Evolutionary conservation across 2,797 vertebrate genomes (phyloP).

Genomic region (Galagoides demidoff): DNA sequence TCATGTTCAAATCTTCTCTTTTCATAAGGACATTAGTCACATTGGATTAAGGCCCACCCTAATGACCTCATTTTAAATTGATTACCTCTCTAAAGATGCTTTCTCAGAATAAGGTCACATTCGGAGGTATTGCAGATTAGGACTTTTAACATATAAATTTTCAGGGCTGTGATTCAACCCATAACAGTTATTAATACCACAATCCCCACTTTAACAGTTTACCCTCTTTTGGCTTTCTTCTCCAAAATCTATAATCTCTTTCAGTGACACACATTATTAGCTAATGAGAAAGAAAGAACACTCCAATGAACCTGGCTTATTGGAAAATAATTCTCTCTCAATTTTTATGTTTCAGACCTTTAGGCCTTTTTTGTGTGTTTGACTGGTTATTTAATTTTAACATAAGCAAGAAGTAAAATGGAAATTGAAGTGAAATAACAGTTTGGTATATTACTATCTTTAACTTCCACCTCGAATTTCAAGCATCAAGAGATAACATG

Average conservation of each 20-base stretch:
- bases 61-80: neutral
- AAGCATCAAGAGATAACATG: neutral
- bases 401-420: neutral
- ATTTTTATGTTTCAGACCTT: neutral
- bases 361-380: neutral
- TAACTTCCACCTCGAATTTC: slow-evolving; percentile 13
- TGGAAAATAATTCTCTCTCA: slow-evolving; percentile 19
- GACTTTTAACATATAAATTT: neutral
- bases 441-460: neutral
- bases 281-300: neutral
- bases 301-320: neutral
- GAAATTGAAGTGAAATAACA: neutral
- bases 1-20: neutral
- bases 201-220: neutral
- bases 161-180: neutral
- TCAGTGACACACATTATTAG: neutral
- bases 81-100: neutral
- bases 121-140: neutral
- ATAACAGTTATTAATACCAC: neutral
- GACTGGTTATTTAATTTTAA: neutral
- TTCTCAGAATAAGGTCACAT: neutral
- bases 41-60: neutral
- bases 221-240: neutral
- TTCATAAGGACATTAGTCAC: neutral
- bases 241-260: neutral